Conservation (phyloP, 2,888 invertebrate genomes). For the Eilema sororculum region DNA sequence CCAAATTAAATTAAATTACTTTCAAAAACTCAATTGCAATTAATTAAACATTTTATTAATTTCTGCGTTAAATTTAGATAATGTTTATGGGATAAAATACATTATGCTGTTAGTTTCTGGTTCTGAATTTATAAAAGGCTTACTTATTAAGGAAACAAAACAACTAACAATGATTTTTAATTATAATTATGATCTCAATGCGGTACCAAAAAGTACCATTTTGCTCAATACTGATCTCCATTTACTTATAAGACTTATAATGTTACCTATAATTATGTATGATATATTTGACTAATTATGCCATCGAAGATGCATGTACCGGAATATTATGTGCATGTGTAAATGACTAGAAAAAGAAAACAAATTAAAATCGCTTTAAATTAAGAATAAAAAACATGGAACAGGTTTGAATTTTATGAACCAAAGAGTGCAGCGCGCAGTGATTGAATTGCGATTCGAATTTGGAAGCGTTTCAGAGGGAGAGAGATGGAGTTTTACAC, state of each 20-base stretch:
- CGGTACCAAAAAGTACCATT: not conserved
- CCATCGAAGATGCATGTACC: too few relatives aligned
- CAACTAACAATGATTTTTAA: not conserved
- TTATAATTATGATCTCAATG: slow-evolving; percentile 10
- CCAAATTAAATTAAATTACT: not conserved
- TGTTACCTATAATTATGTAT: not conserved
- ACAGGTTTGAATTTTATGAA: too few relatives aligned
- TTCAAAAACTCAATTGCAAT: too few relatives aligned
- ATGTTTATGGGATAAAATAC: not conserved
- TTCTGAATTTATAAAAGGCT: not conserved
- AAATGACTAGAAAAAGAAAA: too few relatives aligned
- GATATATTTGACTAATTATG: not conserved
- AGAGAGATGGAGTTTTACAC: too few relatives aligned
- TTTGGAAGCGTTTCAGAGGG: too few relatives aligned
- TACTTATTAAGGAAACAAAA: not conserved
- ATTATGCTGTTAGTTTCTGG: not conserved
- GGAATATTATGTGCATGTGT: too few relatives aligned
- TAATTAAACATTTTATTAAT: too few relatives aligned
- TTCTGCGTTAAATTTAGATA: not conserved
- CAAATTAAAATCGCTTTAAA: too few relatives aligned
- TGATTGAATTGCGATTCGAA: too few relatives aligned
- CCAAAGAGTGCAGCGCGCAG: too few relatives aligned
- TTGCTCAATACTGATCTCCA: slow-evolving; percentile 13
- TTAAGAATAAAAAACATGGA: too few relatives aligned
- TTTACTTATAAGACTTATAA: not conserved